Base-by-base conservation (phyloP, 2,888 invertebrate species). In the Dascillus cervinus region DNA sequence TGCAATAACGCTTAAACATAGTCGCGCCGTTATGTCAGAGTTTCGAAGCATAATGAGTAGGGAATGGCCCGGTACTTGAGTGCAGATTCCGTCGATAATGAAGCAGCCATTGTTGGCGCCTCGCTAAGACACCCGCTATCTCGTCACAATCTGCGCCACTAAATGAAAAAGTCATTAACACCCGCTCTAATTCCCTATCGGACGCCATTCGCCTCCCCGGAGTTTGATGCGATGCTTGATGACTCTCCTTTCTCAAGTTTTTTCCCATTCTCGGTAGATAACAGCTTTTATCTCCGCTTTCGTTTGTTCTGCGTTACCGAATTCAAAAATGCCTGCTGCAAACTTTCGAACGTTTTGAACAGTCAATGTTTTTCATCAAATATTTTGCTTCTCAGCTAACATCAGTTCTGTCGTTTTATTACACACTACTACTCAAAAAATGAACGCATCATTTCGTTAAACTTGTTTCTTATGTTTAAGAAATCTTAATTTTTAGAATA, bases 91-190 rank as follows among this genome's bases (percentile, higher is more conserved):
- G 26, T 15, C 39, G 42, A 46, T 47, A 48, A 47, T 44, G 48
- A 47, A 43, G 40, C 43, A 26, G 41, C 43, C 44, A 46, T 49
- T 48, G 49, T 48, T 40, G 46, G 46, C 46, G 46, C 37, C 43
- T 30, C 45, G 43, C 45, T 43, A 48, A 47, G 47, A 50, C 48
- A 46, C 46, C 39, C 43, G 22, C 29, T 52, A 53, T 56, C 52
- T 52, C 47, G 47, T 51, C 51, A 47, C 53, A 58, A 58, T 54
- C 51, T 50, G 50, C 41, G 49, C 43, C 46, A 46, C 54, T 56
- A 55, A 59, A 57, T 59, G 58, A 57, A 58, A 59, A 59, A 58
- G 49, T 56, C 55, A 59, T 58, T 58, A 58, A 55, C 56, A 53
- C 52, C 45, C 47, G 46, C 44, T 47, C 47, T 50, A 50, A 53